Base-by-base conservation (phyloP, 2,797 vertebrate species). In the Luscinia megarhynchos region DNA sequence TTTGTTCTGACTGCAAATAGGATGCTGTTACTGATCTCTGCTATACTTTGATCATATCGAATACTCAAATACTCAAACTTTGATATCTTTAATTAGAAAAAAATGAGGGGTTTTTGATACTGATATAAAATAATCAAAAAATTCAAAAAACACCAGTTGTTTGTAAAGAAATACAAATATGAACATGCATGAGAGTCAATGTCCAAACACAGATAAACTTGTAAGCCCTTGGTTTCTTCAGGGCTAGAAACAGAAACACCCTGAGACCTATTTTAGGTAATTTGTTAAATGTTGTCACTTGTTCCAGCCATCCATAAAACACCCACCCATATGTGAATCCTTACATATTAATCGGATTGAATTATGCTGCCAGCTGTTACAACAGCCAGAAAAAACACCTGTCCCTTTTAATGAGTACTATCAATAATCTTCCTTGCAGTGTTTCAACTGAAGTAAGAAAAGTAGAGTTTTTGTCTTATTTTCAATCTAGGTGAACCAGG, bases 291-390 rank as follows among this genome's bases (percentile, higher is more conserved):
- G 66, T 62, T 87, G 94, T 88, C 89, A 69, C 62, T 95, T 85
- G 61, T 94, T 94, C 84, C 84, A 89, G 36, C 43, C 87, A 92
- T 92, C 81, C 92, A 93, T 95, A 93, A 93, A 95, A 94, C 74
- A 77, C 36, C 45, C n/a, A 87, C 76, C 89, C 90, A 92, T 94
- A 92, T 91, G 93, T 2, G 43, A 89, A 90, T 92, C 62, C 58
- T 90, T 95, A 95, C 78, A 87, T 96, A 93, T 89, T 96, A 95
- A 96, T 96, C 4, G 11, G 27, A 62, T 54, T 89, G 93, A 97
- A 89, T 94, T 94, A 95, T 62, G 69, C 84, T 92, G 86, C 93
- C 96, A 97, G 86, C 90, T 96, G 94, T 90, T 96, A 40, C 57
- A 83, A 62, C 89, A 93, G 81, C 84, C 92, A 95, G 93, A 69